Base-by-base conservation (phyloP, 1,140 invertebrate genomes). In the Oscheius sp. region DNA sequence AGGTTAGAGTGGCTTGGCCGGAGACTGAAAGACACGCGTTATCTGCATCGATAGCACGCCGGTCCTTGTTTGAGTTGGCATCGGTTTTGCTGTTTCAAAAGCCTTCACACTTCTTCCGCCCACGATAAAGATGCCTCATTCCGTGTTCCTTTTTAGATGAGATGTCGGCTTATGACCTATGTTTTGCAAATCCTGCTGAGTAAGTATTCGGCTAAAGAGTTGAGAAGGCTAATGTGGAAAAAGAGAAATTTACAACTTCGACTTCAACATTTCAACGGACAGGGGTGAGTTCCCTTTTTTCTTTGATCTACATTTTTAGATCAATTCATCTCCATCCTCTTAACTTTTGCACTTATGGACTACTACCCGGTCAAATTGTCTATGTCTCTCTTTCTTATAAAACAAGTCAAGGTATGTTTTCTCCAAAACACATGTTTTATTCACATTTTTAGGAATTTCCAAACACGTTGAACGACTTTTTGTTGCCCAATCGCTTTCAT, bases 171-270 rank as follows among this genome's bases (percentile, higher is more conserved):
- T n/a, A n/a, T n/a, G n/a, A n/a, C 28, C 32, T 1, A 58, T n/a
- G 29, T 68, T 38, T 42, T 61, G 2, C 26, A 3, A 18, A 38
- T 68, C 15, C 1, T 68, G 1, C 29, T 68, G 1, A 36, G 45
- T 28, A 58, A 58, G n/a, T n/a, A 58, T 35, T 35, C 13, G 49
- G 29, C 0, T 0, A 58, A 46, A 58, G 15, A 26, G 2, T 34
- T 68, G 15, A 29, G 32, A 58, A 68, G 42, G 52, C 29, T 58
- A 18, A 58, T 68, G 1, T 68, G 66, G 66, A 34, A 58, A 23
- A 35, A 55, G 29, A 36, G 49, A 55, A 13, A 15, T 7, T 26
- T 55, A 20, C 49, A 55, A 13, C 4, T 55, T 20, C 49, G 49
- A 23, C 4, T 55, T 7, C 49, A 55, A 23, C 49, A 55, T 55